phyloP scores from a whole-genome alignment of 2,113 vertebrate genomes.

The Halcyon malimbica region DNA sequence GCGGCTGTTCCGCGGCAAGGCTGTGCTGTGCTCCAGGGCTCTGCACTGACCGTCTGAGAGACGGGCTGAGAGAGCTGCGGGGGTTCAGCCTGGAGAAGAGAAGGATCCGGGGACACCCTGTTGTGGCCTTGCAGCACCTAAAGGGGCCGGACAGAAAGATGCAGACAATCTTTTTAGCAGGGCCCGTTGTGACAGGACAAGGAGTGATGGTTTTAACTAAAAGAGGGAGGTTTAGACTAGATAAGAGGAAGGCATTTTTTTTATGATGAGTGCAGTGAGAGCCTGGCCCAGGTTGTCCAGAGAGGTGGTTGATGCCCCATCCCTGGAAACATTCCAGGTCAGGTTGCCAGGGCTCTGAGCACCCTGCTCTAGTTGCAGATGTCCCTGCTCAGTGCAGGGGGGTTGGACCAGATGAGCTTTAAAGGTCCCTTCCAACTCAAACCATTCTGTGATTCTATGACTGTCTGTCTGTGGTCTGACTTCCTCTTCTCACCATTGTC shows the following conservation, averaged over 20 bases:
- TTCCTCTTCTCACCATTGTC: not conserved
- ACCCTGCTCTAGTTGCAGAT: not conserved
- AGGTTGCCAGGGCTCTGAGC: not conserved
- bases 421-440: not conserved
- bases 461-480: no score
- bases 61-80: not conserved
- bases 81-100: not conserved
- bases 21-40: fast-evolving
- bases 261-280: not conserved
- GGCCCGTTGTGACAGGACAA: not conserved
- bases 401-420: not conserved
- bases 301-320: not conserved
- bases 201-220: not conserved
- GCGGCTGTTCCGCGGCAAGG: not conserved
- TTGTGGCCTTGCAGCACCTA: not conserved
- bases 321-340: not conserved
- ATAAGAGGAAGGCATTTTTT: not conserved
- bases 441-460: not conserved
- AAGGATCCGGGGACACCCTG: not conserved
- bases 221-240: not conserved
- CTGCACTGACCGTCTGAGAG: not conserved
- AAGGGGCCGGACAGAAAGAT: not conserved
- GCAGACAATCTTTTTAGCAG: not conserved
- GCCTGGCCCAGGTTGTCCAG: not conserved
- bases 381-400: not conserved